These are phyloP conservation scores for Otus scops DNA, from an alignment of 2,797 vertebrate genomes.

Conservation along the genomic window DNA sequence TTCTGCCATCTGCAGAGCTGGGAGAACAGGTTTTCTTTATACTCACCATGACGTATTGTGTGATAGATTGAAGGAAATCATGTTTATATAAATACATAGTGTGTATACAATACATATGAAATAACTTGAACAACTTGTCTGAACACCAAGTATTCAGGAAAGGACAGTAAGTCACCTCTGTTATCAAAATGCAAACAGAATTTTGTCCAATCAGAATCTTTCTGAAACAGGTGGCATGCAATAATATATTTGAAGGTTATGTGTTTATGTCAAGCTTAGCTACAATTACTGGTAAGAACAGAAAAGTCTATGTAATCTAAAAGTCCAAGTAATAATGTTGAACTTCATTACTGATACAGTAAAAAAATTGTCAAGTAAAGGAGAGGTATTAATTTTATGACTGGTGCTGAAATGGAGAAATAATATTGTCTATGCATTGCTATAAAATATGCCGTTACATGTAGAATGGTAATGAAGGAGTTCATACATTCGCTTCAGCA, in stretches of 20 bases:
- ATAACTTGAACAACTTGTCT: constrained; percentile 46
- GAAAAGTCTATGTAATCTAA: neutral
- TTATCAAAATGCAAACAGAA: constrained; percentile 51
- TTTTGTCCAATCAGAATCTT: neutral
- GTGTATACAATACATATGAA: constrained; percentile 49
- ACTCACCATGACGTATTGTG: neutral
- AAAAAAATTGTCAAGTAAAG: neutral
- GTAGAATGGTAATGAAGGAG: neutral
- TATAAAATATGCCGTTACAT: neutral
- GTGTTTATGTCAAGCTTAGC: neutral
- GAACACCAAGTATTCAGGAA: constrained; percentile 48
- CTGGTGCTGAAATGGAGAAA: neutral
- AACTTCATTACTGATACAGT: neutral
- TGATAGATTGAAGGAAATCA: constrained; percentile 39
- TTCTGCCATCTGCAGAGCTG: constrained; percentile 44
- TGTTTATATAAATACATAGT: constrained; percentile 54
- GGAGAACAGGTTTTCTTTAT: constrained; percentile 60
- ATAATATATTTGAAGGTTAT: neutral
- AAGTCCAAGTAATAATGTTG: neutral
- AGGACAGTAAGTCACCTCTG: constrained; percentile 48
- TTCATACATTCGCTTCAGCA: neutral
- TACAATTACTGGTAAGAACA: neutral
- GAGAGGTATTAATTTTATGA: neutral
- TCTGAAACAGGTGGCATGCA: constrained; percentile 10
- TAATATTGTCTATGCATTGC: neutral